These are phyloP conservation scores for Bradypodion pumilum DNA, from an alignment of 2,797 vertebrate genomes.

Conservation along the genomic window DNA sequence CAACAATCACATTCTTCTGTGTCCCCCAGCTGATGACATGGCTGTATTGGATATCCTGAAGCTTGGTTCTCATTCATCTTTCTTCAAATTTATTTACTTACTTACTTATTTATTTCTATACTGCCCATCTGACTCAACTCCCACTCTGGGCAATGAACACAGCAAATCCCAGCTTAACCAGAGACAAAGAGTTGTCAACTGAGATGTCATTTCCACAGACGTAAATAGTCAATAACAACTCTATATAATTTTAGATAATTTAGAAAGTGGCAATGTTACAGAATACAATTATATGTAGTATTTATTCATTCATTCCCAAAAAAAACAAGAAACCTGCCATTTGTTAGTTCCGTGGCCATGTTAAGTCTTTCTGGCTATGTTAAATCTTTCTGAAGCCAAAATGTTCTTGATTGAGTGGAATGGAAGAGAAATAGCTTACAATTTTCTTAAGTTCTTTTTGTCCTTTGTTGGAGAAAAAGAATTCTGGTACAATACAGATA, in stretches of 20 bases:
- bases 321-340: background rate
- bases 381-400: conserved; percentile 54
- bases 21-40: too few relatives aligned
- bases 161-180: background rate
- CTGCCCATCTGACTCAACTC: too few relatives aligned
- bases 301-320: too few relatives aligned
- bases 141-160: background rate
- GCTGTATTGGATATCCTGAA: too few relatives aligned
- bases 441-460: conserved; percentile 64
- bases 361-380: conserved; percentile 39
- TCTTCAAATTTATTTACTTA: too few relatives aligned
- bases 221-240: background rate
- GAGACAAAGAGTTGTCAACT: background rate
- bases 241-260: background rate
- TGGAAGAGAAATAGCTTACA: conserved; percentile 57
- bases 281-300: too few relatives aligned
- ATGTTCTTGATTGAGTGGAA: conserved; percentile 47
- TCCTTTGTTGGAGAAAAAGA: conserved; percentile 51
- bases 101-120: too few relatives aligned
- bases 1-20: too few relatives aligned
- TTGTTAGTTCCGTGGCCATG: conserved; percentile 40
- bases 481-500: conserved; percentile 74
- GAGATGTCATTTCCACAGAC: background rate
- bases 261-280: too few relatives aligned
- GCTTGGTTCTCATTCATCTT: too few relatives aligned